phyloP scores from a whole-genome alignment of 2,797 vertebrate genomes.

The Thamnophis elegans region DNA sequence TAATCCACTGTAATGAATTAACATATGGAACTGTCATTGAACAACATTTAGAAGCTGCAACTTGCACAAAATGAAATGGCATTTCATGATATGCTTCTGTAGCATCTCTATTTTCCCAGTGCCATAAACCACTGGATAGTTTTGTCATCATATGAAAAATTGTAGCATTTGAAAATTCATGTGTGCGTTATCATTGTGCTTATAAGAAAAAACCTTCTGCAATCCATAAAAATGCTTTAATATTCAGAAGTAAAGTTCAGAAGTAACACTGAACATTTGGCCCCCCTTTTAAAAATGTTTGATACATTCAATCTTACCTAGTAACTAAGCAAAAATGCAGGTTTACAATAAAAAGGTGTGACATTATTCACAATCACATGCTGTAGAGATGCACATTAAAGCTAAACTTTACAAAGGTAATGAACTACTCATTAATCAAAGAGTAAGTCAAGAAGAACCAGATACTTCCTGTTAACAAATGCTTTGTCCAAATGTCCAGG shows the following conservation, averaged over 20 bases:
- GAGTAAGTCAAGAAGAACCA: not conserved
- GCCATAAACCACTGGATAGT: not conserved
- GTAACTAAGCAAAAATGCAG: not conserved
- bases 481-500: not conserved
- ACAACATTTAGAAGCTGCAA: not conserved
- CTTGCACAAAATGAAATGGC: not conserved
- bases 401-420: not conserved
- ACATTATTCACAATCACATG: not conserved
- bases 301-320: not conserved
- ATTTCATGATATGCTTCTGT: not conserved
- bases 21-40: not conserved
- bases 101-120: not conserved
- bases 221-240: not conserved
- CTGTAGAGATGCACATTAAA: not conserved
- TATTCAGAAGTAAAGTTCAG: not conserved
- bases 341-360: not conserved
- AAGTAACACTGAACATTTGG: not conserved
- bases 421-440: not conserved
- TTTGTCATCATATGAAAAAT: not conserved
- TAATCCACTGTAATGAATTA: not conserved
- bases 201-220: not conserved
- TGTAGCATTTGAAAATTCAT: not conserved
- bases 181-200: not conserved
- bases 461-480: not conserved
- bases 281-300: not conserved